phyloP scores from a whole-genome alignment of 1,140 invertebrate genomes.

The Rhagoletis zephyria region DNA sequence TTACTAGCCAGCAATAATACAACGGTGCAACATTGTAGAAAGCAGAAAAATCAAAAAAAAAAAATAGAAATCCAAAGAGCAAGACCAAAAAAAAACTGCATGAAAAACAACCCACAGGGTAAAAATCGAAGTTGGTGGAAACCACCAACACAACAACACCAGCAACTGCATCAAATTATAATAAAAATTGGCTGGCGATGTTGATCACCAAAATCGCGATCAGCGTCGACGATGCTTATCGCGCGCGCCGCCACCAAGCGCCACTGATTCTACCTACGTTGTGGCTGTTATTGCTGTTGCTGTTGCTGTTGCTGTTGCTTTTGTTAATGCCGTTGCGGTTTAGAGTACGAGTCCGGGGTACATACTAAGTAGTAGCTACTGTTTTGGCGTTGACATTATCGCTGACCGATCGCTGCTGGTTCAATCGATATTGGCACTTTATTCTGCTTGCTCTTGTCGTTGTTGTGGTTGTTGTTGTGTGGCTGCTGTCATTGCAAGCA shows the following conservation, averaged over 20 bases:
- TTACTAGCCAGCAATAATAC: too few relatives aligned
- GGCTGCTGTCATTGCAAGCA: neutral
- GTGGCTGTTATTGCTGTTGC: neutral
- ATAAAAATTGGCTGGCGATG: constrained; percentile 28
- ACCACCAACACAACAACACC: too few relatives aligned
- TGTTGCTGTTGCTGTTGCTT: neutral
- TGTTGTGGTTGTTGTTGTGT: neutral
- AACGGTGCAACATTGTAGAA: too few relatives aligned
- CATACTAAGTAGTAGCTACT: neutral
- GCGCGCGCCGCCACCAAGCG: constrained; percentile 20
- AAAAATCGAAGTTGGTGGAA: too few relatives aligned
- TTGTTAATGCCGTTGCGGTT: neutral
- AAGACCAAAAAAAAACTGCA: too few relatives aligned
- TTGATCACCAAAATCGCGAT: constrained; percentile 45
- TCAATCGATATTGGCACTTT: constrained; percentile 3
- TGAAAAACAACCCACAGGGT: too few relatives aligned
- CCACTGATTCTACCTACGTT: constrained; percentile 32
- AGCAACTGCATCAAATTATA: constrained; percentile 11
- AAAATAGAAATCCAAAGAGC: too few relatives aligned
- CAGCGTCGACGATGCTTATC: constrained; percentile 22
- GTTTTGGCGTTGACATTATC: neutral
- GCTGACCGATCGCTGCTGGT: neutral
- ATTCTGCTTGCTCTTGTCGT: neutral
- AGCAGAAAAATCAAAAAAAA: too few relatives aligned
- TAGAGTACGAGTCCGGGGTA: too few relatives aligned